Base-by-base conservation (phyloP, 2,797 vertebrate genomes). In the Diplodus puntazzo region DNA sequence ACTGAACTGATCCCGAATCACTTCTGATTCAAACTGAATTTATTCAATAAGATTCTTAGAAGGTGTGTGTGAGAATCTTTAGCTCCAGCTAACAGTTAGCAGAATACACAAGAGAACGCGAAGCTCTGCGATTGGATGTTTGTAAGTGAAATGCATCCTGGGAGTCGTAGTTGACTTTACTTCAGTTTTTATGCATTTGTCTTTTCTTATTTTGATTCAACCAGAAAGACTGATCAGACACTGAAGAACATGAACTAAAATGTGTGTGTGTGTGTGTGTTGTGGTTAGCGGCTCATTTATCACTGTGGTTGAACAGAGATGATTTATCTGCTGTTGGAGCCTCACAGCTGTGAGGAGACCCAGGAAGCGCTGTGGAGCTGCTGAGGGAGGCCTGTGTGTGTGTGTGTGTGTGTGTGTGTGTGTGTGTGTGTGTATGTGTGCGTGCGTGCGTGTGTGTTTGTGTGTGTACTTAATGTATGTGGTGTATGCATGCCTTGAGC, bases 251-350 rank as follows among this genome's bases (percentile, higher is more conserved):
- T 34, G 30, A 34, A 34, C 30, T 34, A 5, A 34, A 43, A 16
- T 30, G 55, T 23, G 34, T 61, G 50, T 54, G 58, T 39, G 55
- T 23, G 34, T 61, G 63, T 49, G 30, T 60, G 60, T 20, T 0
- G 12, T 2, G 43, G 69, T 69, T 69, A 64, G 87, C 85, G 80
- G 86, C 91, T 93, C 93, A 93, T 94, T 93, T 88, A 93, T 94
- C 93, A 94, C 91, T 87, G 90, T 89, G 87, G 75, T 92, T 90
- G 88, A 83, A 88, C 88, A 86, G 82, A 92, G 87, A 93, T 95
- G 93, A 95, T 95, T 94, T 93, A 94, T 94, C 85, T 93, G 82
- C 92, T 94, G 91, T 73, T 87, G 88, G 72, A 86, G 86, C 68
- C 82, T 88, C 88, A 86, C 94, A 94, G 92, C 92, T 94, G 94